phyloP scores from a whole-genome alignment of 2,888 invertebrate species.

The Cephus nigrinus region DNA sequence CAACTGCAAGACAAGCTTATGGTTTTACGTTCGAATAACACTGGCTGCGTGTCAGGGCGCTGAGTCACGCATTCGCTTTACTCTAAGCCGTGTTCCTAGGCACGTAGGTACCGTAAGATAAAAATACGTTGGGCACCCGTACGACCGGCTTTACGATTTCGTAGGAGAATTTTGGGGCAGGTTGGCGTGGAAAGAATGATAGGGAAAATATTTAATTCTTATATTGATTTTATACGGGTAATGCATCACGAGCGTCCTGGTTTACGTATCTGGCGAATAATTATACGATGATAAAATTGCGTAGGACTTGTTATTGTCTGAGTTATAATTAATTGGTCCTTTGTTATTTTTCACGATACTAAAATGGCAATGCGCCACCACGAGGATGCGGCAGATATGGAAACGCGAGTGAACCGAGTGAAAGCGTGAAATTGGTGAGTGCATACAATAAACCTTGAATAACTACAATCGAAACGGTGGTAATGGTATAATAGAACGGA shows the following conservation, averaged over 20 bases:
- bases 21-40: not conserved
- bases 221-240: accelerated
- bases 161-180: not conserved
- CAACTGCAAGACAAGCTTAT: not conserved
- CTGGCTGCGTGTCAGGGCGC: not conserved
- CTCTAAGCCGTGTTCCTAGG: not conserved
- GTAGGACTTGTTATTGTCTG: not conserved
- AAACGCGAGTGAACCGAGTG: not conserved
- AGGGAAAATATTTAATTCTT: not conserved
- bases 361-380: not conserved
- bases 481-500: not conserved
- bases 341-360: not conserved
- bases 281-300: not conserved
- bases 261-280: not conserved
- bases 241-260: not conserved
- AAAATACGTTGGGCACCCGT: not conserved
- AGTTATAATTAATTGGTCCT: not conserved
- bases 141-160: not conserved
- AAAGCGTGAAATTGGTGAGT: not conserved
- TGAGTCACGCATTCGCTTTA: not conserved
- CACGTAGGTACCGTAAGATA: not conserved
- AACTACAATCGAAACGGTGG: not conserved
- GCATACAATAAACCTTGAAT: not conserved
- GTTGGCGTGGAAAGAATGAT: not conserved
- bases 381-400: not conserved